Evolutionary conservation across 1,140 invertebrate genomes (phyloP).

Genomic region (Drosophila leontia): DNA sequence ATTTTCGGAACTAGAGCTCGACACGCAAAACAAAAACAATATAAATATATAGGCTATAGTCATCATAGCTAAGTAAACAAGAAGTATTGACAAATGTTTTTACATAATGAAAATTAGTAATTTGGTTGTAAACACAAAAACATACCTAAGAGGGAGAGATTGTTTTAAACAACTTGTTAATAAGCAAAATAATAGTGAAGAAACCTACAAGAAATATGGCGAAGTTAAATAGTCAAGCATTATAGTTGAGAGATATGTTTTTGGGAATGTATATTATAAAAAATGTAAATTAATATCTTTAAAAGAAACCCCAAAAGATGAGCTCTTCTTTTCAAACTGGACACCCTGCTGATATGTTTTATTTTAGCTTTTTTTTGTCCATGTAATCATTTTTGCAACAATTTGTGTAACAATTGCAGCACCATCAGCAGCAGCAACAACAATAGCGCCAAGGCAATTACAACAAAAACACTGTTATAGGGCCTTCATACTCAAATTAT

Average conservation of each 20-base stretch:
- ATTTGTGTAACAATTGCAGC: conserved; percentile 65
- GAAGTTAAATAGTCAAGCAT: too few relatives aligned
- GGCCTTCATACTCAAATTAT: conserved; percentile 21
- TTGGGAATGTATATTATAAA: neutral
- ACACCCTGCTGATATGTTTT: conserved; percentile 1
- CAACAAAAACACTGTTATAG: conserved; percentile 27
- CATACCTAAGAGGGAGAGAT: neutral
- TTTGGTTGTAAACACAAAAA: neutral
- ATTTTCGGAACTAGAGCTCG: conserved; percentile 14
- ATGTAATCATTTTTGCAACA: conserved; percentile 70
- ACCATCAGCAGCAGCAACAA: conserved; percentile 14
- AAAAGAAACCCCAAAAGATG: neutral
- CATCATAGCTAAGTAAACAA: conserved; percentile 20
- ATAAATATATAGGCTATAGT: conserved; percentile 5
- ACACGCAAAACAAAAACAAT: conserved; percentile 10
- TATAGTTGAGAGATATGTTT: too few relatives aligned
- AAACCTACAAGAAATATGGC: too few relatives aligned
- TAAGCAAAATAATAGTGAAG: neutral
- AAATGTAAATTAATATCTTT: conserved; percentile 31
- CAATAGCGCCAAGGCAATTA: conserved; percentile 13
- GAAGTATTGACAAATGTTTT: conserved; percentile 17
- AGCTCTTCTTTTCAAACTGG: neutral
- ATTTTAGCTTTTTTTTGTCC: conserved; percentile 11
- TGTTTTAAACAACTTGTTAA: neutral
- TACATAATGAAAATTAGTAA: conserved; percentile 19